phyloP scores from a whole-genome alignment of 2,797 vertebrate genomes.

The Psittacula derbiana region DNA sequence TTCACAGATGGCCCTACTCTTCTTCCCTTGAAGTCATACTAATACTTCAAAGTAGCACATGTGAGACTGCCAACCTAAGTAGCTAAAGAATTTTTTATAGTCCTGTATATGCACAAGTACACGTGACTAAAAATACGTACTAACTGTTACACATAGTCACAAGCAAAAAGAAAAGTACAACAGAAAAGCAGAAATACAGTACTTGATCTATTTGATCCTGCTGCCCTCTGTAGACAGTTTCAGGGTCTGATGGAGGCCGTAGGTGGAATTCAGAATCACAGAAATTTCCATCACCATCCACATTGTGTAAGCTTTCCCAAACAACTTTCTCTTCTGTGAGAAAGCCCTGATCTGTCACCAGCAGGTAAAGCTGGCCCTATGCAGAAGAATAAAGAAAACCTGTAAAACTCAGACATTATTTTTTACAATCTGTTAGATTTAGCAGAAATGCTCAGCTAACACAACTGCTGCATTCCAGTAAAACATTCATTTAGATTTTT shows the following conservation, averaged over 20 bases:
- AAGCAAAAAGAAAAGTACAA: not conserved
- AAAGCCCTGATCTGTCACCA: conserved; percentile 98
- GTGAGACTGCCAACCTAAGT: not conserved
- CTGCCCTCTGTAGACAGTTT: conserved; percentile 93
- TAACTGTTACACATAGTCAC: not conserved
- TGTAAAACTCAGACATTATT: not conserved
- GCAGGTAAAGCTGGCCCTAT: conserved; percentile 94
- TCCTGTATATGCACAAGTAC: not conserved
- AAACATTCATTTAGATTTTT: not conserved
- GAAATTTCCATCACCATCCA: conserved; percentile 97
- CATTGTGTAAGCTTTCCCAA: conserved; percentile 98
- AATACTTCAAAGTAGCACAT: not conserved
- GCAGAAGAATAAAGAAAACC: conserved; percentile 20
- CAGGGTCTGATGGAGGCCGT: conserved; percentile 94
- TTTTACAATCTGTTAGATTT: not conserved
- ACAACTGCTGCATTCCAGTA: not conserved
- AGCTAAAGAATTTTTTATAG: not conserved
- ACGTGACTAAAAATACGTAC: not conserved
- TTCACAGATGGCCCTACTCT: not conserved
- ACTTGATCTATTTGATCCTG: conserved; percentile 99
- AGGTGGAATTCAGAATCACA: conserved; percentile 95
- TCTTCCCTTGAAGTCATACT: not conserved
- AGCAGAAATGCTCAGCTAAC: not conserved
- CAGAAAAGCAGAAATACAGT: conserved; percentile 8
- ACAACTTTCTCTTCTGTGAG: conserved; percentile 98